Percentiles rank a stretch among this genome's conserved stretches.
phyloP scores from a whole-genome alignment of 2,888 invertebrate genomes.

The Muscina levida region DNA sequence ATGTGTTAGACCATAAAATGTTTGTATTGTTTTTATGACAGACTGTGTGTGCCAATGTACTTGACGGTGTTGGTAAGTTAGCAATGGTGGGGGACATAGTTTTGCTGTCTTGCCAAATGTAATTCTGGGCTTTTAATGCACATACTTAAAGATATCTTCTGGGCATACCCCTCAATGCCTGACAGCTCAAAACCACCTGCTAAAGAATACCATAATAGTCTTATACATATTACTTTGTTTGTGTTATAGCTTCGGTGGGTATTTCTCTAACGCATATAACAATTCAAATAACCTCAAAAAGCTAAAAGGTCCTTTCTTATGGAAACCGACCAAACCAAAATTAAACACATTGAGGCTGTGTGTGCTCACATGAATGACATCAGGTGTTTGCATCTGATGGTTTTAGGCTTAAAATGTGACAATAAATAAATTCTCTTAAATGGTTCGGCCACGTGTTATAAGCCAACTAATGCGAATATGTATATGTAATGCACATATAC shows the following conservation, averaged over 20 bases:
- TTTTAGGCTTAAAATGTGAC: conserved; percentile 32
- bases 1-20: conserved; percentile 15
- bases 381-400: conserved; percentile 26
- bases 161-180: background rate
- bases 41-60: conserved; percentile 7
- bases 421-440: conserved; percentile 30
- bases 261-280: background rate
- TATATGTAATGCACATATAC: too few relatives aligned
- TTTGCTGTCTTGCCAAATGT: conserved; percentile 14
- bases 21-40: conserved; percentile 19
- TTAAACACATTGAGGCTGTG: conserved; percentile 42
- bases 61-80: background rate
- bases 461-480: conserved; percentile 35
- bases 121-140: conserved; percentile 13
- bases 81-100: background rate
- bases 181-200: conserved; percentile 12
- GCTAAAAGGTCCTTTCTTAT: conserved; percentile 30
- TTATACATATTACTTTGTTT: conserved; percentile 13
- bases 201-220: conserved; percentile 24
- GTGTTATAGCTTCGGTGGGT: background rate
- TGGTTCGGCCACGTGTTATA: conserved; percentile 41
- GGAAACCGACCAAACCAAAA: conserved; percentile 25
- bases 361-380: conserved; percentile 1
- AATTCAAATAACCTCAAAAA: conserved; percentile 45
- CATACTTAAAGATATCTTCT: conserved; percentile 8